These are phyloP conservation scores for Mylabris phalerata DNA, from an alignment of 1,140 invertebrate species.

Conservation along the genomic window DNA sequence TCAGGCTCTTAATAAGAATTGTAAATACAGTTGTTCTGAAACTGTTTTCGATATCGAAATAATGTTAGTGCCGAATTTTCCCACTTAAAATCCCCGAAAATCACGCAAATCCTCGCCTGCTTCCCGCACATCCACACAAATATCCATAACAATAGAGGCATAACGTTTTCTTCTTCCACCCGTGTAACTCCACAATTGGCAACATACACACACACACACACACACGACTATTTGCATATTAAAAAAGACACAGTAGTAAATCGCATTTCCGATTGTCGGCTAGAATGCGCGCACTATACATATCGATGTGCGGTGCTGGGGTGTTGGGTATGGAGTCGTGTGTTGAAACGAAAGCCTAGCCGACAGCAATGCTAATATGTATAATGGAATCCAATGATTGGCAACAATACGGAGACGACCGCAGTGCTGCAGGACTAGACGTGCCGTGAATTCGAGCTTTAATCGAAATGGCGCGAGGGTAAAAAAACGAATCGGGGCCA, in stretches of 20 bases:
- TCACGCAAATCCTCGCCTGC: too few species aligned
- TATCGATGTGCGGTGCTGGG: background rate
- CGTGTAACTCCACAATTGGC: constrained; percentile 8
- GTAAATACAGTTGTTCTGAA: too few species aligned
- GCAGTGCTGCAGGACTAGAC: constrained; percentile 10
- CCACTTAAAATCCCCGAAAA: too few species aligned
- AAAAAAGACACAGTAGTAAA: constrained; percentile 7
- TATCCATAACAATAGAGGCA: background rate
- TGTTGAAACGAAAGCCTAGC: constrained; percentile 1
- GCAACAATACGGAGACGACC: constrained; percentile 10
- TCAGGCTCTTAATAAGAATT: too few species aligned
- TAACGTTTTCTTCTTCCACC: constrained; percentile 1
- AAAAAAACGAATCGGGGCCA: background rate
- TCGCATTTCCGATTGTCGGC: constrained; percentile 11
- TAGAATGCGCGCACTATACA: too few species aligned
- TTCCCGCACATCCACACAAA: background rate
- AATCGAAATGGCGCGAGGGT: background rate
- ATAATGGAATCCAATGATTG: constrained; percentile 10
- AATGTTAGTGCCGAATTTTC: too few species aligned
- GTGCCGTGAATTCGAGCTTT: constrained; percentile 8
- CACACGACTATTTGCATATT: constrained; percentile 9
- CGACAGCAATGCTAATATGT: constrained; percentile 11
- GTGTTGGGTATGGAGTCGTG: background rate
- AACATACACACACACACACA: background rate
- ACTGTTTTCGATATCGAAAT: too few species aligned